Base-by-base conservation (phyloP, 2,888 invertebrate genomes). In the Apamea epomidion region DNA sequence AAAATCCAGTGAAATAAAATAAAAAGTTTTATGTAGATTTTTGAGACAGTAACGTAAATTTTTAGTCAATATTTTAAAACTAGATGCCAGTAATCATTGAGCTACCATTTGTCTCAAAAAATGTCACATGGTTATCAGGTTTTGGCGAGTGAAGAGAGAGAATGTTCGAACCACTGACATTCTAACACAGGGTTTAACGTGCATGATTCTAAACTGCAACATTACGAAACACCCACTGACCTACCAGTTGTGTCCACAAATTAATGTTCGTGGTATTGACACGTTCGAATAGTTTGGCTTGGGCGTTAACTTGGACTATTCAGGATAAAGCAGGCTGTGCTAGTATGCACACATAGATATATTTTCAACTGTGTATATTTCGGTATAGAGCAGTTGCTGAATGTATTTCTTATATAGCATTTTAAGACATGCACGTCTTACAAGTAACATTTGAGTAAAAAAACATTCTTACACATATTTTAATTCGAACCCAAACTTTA, bases 211-310 rank as follows among this genome's bases (percentile, higher is more conserved):
- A 64, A 62, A 74, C 29, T 25, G 51, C 48, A 74, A 21, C n/a
- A 37, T 18, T 37, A 29, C 48, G 2, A 21, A 54, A 25, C 62
- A 74, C 25, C 14, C 8, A 37, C 37, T 37, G 25, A 62, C 29
- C 25, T 18, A 18, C 69, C 42, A 69, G 12, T 29, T 51, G 29
- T 62, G 62, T 69, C 51, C 29, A 51, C 60, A 79, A 78, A 69
- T 69, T 51, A 51, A 29, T 25, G 6, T 60, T 78, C 29, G 78
- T 79, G 60, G 68, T 62, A 78, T 69, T 62, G 78, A 69, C 62
- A 69, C 62, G n/a, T 54, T 51, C n/a, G 32, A 54, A 69, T 64
- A 69, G 62, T 62, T 42, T 29, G n/a, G 42, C 29, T 79, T 60
- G 5, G 18, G 2, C 25, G 7, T 62, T 25, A 62, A 58, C 37